phyloP scores from a whole-genome alignment of 2,113 vertebrate genomes.

The Hiodon alosoides region DNA sequence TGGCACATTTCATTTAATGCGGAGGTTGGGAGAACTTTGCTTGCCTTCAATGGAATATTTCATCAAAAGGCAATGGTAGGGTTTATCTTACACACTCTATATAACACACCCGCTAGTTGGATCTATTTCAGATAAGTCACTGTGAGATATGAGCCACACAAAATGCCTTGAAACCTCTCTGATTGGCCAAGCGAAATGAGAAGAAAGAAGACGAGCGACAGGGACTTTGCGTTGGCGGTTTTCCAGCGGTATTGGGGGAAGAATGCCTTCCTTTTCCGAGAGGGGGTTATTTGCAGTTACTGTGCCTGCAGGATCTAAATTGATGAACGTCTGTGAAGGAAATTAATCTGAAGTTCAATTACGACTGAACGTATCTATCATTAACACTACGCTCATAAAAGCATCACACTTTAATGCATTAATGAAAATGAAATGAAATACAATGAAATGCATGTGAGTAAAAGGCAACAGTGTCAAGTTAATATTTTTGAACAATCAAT shows the following conservation, averaged over 20 bases:
- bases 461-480: too few relatives aligned
- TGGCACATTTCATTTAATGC: conserved; percentile 41
- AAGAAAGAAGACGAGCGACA: neutral
- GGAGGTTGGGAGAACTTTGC: conserved; percentile 32
- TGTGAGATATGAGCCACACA: conserved; percentile 21
- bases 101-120: conserved; percentile 4
- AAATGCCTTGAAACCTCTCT: conserved; percentile 21
- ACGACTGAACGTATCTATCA: too few relatives aligned
- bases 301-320: too few relatives aligned
- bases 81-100: conserved; percentile 33
- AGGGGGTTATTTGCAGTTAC: too few relatives aligned
- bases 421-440: too few relatives aligned
- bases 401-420: too few relatives aligned
- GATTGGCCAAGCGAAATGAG: conserved; percentile 7
- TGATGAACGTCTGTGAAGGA: too few relatives aligned
- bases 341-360: too few relatives aligned
- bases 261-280: neutral
- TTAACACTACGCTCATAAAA: too few relatives aligned
- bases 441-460: too few relatives aligned
- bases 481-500: too few relatives aligned
- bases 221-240: conserved; percentile 20
- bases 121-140: conserved; percentile 31
- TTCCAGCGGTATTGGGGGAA: neutral
- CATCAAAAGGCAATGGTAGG: conserved; percentile 33
- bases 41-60: conserved; percentile 27